A percentile compares a stretch with the other conserved stretches of the same genome.
Conservation (phyloP, 2,113 vertebrate species). For the Madoqua kirkii region DNA sequence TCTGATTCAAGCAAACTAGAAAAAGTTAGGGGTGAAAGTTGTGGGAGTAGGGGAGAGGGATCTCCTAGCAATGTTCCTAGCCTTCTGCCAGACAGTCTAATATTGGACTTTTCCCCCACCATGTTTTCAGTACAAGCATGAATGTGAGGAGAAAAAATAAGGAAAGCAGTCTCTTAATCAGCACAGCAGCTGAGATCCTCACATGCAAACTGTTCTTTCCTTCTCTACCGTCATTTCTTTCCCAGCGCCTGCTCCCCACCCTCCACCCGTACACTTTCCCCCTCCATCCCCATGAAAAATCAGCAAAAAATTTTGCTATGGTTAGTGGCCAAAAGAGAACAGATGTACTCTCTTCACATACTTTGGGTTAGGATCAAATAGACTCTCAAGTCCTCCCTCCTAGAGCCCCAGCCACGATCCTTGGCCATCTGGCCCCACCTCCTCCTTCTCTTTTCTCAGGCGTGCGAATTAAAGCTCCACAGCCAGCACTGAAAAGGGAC, state of each 20-base stretch:
- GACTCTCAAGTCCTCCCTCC: background rate
- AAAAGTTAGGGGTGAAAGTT: background rate
- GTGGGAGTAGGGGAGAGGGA: background rate
- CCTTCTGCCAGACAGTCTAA: background rate
- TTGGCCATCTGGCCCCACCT: background rate
- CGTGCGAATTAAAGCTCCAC: background rate
- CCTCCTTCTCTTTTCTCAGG: background rate
- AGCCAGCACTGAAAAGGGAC: background rate
- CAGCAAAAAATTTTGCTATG: background rate
- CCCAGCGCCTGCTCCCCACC: too few species aligned
- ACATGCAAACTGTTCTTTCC: background rate
- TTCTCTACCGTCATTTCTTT: background rate
- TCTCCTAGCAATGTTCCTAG: background rate
- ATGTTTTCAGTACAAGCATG: conserved; percentile 4
- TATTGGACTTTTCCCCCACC: background rate
- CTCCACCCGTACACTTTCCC: background rate
- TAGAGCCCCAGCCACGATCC: background rate
- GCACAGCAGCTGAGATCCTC: background rate
- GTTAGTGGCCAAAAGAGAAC: background rate
- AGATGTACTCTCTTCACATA: background rate
- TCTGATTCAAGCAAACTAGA: background rate
- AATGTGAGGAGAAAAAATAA: background rate
- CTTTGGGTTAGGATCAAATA: background rate
- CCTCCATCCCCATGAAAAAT: background rate
- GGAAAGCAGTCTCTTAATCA: background rate